These are phyloP conservation scores for Machimus rusticus DNA, from an alignment of 2,888 invertebrate species.

Conservation along the genomic window DNA sequence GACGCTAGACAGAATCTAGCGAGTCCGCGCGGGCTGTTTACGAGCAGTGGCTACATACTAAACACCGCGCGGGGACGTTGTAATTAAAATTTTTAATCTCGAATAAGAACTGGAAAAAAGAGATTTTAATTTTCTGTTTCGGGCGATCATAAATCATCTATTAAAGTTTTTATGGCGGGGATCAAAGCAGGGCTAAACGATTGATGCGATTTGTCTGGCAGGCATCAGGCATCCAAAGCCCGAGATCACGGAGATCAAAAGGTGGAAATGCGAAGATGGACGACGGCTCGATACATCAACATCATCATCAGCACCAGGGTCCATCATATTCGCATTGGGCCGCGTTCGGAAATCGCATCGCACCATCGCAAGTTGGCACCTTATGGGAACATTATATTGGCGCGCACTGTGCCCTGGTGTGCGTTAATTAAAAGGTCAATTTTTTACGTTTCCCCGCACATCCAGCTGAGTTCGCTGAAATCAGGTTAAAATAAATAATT, in stretches of 20 bases:
- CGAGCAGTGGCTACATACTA: background rate
- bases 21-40: background rate
- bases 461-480: background rate
- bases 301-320: constrained; percentile 4
- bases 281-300: constrained; percentile 14
- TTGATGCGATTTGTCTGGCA: constrained; percentile 48
- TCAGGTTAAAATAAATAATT: background rate
- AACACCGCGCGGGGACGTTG: background rate
- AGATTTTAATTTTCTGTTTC: constrained; percentile 43
- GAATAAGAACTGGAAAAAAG: constrained; percentile 36
- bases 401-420: background rate
- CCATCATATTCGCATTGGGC: constrained; percentile 6
- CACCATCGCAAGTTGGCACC: constrained; percentile 7
- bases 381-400: constrained; percentile 1
- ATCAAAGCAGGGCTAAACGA: constrained; percentile 46
- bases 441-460: background rate
- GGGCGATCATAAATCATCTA: constrained; percentile 47
- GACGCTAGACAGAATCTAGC: background rate
- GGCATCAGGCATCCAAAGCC: constrained; percentile 34
- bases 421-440: constrained; percentile 35
- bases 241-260: constrained; percentile 17
- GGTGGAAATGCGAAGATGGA: constrained; percentile 21
- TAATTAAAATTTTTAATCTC: constrained; percentile 38
- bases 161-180: constrained; percentile 40
- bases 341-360: background rate